A percentile compares a stretch with the other conserved stretches of the same genome.
These are phyloP conservation scores for Melanostigma gelatinosum DNA, from an alignment of 2,113 vertebrate genomes.

Conservation along the genomic window DNA sequence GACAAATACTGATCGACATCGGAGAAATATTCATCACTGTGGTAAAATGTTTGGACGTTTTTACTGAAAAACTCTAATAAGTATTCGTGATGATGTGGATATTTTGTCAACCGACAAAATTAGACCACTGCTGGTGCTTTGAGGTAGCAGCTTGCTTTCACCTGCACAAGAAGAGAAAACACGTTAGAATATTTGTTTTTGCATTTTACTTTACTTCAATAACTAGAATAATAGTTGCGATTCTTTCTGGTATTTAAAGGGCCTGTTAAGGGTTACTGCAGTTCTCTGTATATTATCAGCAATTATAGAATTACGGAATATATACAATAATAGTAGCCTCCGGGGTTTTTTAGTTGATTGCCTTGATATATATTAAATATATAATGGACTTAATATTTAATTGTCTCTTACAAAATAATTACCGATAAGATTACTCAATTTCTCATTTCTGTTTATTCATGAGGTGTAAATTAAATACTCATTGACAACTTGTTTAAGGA, in stretches of 20 bases:
- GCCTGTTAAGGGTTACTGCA: not conserved
- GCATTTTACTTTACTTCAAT: not conserved
- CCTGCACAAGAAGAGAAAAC: constrained; percentile 3
- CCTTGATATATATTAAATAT: not conserved
- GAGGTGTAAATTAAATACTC: not conserved
- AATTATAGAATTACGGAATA: not conserved
- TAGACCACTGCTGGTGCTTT: not conserved
- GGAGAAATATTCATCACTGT: constrained; percentile 47
- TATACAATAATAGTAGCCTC: not conserved
- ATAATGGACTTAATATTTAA: not conserved
- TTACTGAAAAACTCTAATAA: constrained; percentile 25
- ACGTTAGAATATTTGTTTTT: not conserved
- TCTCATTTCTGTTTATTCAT: not conserved
- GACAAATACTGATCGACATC: constrained; percentile 48
- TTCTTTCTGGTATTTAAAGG: not conserved
- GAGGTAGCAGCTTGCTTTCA: not conserved
- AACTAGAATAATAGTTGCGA: not conserved
- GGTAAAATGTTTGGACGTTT: constrained; percentile 58
- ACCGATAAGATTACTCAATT: not conserved
- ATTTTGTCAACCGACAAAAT: constrained; percentile 2
- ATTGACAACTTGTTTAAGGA: not conserved
- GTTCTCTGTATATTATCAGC: not conserved
- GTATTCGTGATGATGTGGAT: constrained; percentile 36
- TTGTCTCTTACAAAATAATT: not conserved
- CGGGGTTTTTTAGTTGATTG: not conserved